Evolutionary conservation across 1,140 invertebrate genomes (phyloP).

Genomic region (Drosophila nigromelanica): DNA sequence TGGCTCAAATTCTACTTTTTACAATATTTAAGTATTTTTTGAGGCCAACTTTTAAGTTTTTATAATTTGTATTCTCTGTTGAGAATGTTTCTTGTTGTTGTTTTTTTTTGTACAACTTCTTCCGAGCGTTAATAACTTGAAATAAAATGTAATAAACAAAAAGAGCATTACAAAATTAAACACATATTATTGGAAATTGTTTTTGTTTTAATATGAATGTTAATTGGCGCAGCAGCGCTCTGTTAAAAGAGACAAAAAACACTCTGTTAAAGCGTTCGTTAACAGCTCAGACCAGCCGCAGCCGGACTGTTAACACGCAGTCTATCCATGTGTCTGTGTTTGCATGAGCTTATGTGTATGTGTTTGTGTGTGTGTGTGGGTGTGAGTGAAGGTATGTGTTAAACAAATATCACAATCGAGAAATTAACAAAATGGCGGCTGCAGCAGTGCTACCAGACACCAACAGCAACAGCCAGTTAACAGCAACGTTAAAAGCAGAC

Average conservation of each 20-base stretch:
- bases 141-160: slow-evolving; percentile 55
- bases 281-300: slow-evolving; percentile 64
- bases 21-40: slow-evolving; percentile 70
- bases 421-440: slow-evolving; percentile 81
- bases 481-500: slow-evolving; percentile 34
- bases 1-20: slow-evolving; percentile 69
- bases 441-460: slow-evolving; percentile 53
- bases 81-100: slow-evolving; percentile 15
- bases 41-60: slow-evolving; percentile 41
- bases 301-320: slow-evolving; percentile 63
- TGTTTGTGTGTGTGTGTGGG: slow-evolving; percentile 35
- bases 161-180: slow-evolving; percentile 37
- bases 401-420: slow-evolving; percentile 82
- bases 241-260: slow-evolving; percentile 34
- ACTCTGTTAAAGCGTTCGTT: slow-evolving; percentile 41
- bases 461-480: slow-evolving; percentile 41
- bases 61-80: slow-evolving; percentile 7
- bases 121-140: slow-evolving; percentile 62
- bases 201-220: slow-evolving; percentile 34
- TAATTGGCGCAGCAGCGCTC: slow-evolving; percentile 58
- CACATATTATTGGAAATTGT: not conserved
- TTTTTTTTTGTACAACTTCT: slow-evolving; percentile 46
- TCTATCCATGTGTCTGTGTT: slow-evolving; percentile 49
- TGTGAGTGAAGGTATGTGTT: slow-evolving; percentile 64
- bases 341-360: slow-evolving; percentile 9